Conservation (phyloP, 2,888 invertebrate species). For the Leptinotarsa rubiginosa region DNA sequence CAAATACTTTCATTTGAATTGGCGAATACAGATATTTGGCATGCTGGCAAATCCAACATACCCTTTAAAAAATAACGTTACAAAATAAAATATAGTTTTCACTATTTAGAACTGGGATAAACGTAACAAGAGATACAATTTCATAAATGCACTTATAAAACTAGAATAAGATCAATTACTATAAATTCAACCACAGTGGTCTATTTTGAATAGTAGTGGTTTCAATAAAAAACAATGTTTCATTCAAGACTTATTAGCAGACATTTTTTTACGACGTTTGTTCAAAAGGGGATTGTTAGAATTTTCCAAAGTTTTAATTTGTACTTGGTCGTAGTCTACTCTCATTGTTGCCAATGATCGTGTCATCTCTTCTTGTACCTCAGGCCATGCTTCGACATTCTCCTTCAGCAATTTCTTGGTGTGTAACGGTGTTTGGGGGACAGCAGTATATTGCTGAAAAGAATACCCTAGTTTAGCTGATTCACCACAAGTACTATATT, state of each 20-base stretch:
- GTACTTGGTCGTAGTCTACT: slow-evolving; percentile 95
- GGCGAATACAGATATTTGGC: background rate
- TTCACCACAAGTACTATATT: background rate
- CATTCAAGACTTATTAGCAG: slow-evolving; percentile 24
- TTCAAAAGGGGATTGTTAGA: slow-evolving; percentile 93
- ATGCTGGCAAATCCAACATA: background rate
- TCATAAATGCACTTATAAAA: slow-evolving; percentile 37
- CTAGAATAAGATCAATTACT: slow-evolving; percentile 25
- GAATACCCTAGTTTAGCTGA: slow-evolving; percentile 27
- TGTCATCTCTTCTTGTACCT: slow-evolving; percentile 99
- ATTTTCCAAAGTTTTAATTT: slow-evolving; percentile 91
- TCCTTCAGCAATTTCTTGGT: slow-evolving; percentile 91
- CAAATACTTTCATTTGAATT: background rate
- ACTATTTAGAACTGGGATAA: background rate
- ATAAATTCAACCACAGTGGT: slow-evolving; percentile 22
- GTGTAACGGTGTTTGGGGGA: slow-evolving; percentile 95
- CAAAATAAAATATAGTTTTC: background rate
- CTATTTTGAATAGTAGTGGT: slow-evolving; percentile 4
- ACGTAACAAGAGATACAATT: slow-evolving; percentile 25
- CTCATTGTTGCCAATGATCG: slow-evolving; percentile 97
- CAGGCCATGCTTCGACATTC: slow-evolving; percentile 94
- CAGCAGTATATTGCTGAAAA: slow-evolving; percentile 76
- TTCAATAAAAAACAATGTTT: slow-evolving; percentile 24
- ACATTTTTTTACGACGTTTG: slow-evolving; percentile 77
- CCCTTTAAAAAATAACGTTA: background rate